Percentiles rank a stretch among this genome's conserved stretches.
These are phyloP conservation scores for Brachionus plicatilis DNA, from an alignment of 1,140 invertebrate genomes.

Conservation along the genomic window DNA sequence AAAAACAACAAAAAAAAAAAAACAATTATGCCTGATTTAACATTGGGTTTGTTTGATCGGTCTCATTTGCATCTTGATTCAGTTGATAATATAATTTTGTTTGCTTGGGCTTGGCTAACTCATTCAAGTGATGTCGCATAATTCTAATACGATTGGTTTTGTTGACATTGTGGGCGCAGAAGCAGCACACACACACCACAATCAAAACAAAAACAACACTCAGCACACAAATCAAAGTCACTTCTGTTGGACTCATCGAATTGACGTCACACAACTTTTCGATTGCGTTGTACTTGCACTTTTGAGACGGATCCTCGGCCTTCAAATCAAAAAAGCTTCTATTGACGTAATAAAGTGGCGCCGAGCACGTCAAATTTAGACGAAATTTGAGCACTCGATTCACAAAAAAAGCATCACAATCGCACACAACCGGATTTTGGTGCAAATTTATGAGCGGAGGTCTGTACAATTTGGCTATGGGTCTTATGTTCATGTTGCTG, in stretches of 20 bases:
- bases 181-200: neutral
- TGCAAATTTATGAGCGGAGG: neutral
- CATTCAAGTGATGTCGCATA: neutral
- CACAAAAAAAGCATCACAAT: constrained; percentile 10
- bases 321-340: neutral
- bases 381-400: neutral
- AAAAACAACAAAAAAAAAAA: neutral
- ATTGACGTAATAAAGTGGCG: neutral
- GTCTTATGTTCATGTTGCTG: neutral
- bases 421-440: constrained; percentile 23
- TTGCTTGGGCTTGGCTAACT: neutral
- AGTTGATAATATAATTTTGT: neutral
- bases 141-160: neutral
- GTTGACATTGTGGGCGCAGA: neutral
- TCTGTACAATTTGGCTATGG: neutral
- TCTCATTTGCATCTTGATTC: neutral
- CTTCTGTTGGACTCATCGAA: neutral
- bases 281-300: neutral
- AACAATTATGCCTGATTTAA: neutral
- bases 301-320: neutral
- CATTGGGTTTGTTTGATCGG: neutral
- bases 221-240: neutral
- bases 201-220: neutral
- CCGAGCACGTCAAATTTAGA: neutral
- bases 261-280: neutral